Base-by-base conservation (phyloP, 2,888 invertebrate genomes). In the Apodemia mormo region DNA sequence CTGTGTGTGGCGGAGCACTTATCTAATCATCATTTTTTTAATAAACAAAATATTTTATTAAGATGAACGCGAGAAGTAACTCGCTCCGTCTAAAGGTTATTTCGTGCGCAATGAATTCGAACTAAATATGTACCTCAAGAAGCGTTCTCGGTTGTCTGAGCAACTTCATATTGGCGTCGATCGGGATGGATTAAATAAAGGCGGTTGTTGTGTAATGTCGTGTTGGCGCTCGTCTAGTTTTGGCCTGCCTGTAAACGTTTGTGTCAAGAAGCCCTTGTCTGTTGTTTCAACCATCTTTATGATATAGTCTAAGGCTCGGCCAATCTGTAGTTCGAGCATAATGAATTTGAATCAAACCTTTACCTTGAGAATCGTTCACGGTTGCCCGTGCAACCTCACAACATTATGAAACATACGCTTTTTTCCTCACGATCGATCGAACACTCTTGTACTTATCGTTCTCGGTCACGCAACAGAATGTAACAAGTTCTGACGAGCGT, bases 371-470 rank as follows among this genome's bases (percentile, higher is more conserved):
- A 66, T 66, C 56, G 76, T 77, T 80, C 81, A 80, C 79, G 82
- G 82, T 76, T 76, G 72, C 66, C 69, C 72, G 70, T 72, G 72
- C 72, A 76, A 79, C 81, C 82, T 81, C 78, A 78, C 69, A 54
- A 65, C 77, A 75, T 86, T 86, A 85, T 83, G 82, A 87, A 84
- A 85, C 81, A 61, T 66, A 66, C 73, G 74, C 76, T 76, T 79
- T 89, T 87, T 90, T 89, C 90, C 90, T 89, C 87, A 86, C 87
- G 82, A 78, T 84, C 85, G 84, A 78, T 79, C 73, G 71, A 72
- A 66, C 68, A 66, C 67, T 74, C 73, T 64, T 71, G 72, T 72
- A 75, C 78, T 77, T 76, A 78, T 74, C 77, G 5, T 74, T 76
- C 79, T 78, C 79, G 76, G 65, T 70, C 70, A 68, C 72, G 67